Base-by-base conservation (phyloP, 2,113 vertebrate genomes). In the Corythoichthys haematopterus region DNA sequence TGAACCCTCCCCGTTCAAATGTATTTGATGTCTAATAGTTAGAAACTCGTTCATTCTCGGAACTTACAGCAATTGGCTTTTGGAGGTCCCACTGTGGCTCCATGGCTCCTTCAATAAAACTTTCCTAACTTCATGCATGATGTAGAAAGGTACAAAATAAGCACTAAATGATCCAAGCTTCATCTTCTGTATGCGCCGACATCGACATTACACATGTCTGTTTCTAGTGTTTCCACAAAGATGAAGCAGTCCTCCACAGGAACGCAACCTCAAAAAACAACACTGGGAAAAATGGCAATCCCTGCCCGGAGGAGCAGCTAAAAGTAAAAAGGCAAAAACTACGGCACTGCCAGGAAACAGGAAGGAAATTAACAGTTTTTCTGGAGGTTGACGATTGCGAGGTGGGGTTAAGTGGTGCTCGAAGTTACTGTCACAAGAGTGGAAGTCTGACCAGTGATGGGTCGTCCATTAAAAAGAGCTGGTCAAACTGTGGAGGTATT, bases 401-500 rank as follows among this genome's bases (percentile, higher is more conserved):
- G 20, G 51, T 28, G 8, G n/a, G 16, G 16, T 52, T 55, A 15
- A 65, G 28, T 48, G 63, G 33, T 16, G 63, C 8, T 33, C 20
- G 9, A 60, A 16, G 63, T 48, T 65, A 75, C 78, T 74, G 71
- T 76, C 83, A 79, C 66, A 70, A 77, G 53, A 79, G 76, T 53
- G 56, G 20, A 38, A n/a, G 66, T 76, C 79, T 68, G 76, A 87
- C 84, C 84, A 81, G 74, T 4, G 13, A 36, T 15, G 10, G 35
- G 74, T 74, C 69, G 84, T 86, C 80, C 81, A 77, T 60, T 50
- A 74, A 55, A 75, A 68, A 80, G 70, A 84, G 69, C 75, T 72
- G 76, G 83, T 82, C 86, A 72, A 82, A 77, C 76, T 70, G 72
- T 80, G 84, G 88, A 90, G 88, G 88, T 84, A 86, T 85, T 86